Evolutionary conservation across 2,113 vertebrate genomes (phyloP), one percentile per base, ranked within the genome.

Genomic region (Gallinago paraguaiae): DNA sequence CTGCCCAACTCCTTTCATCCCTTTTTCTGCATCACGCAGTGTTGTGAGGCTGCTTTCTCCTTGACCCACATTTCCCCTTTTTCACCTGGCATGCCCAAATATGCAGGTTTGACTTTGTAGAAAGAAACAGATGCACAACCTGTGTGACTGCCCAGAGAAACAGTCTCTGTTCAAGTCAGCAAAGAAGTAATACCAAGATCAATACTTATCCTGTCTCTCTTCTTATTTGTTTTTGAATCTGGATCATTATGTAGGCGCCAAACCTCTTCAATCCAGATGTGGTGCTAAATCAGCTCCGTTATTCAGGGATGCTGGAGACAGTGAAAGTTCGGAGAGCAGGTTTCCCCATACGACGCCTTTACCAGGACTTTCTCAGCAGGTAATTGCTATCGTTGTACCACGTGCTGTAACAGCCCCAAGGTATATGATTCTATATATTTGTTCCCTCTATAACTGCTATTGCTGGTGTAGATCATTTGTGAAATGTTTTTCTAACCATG

Each of bases 221-320:
- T 4, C 57, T 78, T 45, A 7, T 3, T 63, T 94, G 64, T n/a
- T 82, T 94, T 41, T 86, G 39, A 71, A 74, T 93, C 54, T 59
- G 95, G 41, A 22, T 89, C 19, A 7, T 72, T 74, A 13, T 69
- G 23, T 80, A 99, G 99, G 98, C 98, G 0, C 97, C 99, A 1
- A 98, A 98, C 94, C 98, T 96, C 91, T 99, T 99, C 94, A 98
- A 97, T 91, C 97, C 98, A 15, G 98, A 98, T 14, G 98, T 99
- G 67, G 99, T 99, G 86, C 98, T 99, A 56, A 99, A 99, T 92
- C 99, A 99, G 97, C 92, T 99, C 67, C 97, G 97, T 30, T 99
- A 99, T 87, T 99, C 99, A 4, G 99, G 99, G 78, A 99, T 99
- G 99, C 93, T 99, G 96, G 99, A 99, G 96, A 99, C 99, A 1